phyloP scores from a whole-genome alignment of 2,888 invertebrate species.

The Caenorhabditis zanzibari region DNA sequence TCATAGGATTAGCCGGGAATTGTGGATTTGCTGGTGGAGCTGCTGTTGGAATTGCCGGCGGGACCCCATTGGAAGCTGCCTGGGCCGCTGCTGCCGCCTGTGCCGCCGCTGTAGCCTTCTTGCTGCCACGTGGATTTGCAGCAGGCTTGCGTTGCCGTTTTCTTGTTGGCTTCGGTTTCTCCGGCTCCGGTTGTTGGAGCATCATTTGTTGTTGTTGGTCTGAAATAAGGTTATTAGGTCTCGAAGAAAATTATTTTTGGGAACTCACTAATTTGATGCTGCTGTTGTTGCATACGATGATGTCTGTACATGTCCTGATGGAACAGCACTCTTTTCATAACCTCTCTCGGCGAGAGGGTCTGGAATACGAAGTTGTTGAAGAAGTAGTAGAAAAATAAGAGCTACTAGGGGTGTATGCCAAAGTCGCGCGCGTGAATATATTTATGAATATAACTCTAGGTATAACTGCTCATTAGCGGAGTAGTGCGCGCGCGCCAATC shows the following conservation, averaged over 20 bases:
- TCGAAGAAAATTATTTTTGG: not conserved
- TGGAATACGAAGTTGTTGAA: constrained; percentile 14
- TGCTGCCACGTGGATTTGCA: constrained; percentile 68
- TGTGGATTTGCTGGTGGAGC: constrained; percentile 66
- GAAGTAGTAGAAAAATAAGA: not conserved
- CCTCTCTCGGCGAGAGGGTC: constrained; percentile 10
- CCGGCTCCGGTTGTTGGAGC: constrained; percentile 61
- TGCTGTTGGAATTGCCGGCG: constrained; percentile 56
- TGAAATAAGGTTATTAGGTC: constrained; percentile 12
- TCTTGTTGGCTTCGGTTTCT: constrained; percentile 77
- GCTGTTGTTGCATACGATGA: constrained; percentile 26
- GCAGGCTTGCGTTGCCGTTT: constrained; percentile 79
- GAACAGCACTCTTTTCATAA: constrained; percentile 54
- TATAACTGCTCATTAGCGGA: constrained; percentile 48
- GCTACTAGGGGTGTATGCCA: not conserved
- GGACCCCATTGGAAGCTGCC: constrained; percentile 40
- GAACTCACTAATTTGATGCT: constrained; percentile 66
- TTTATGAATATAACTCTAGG: constrained; percentile 10
- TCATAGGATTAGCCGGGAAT: constrained; percentile 71
- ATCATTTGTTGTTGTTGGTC: constrained; percentile 54
- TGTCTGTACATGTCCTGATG: constrained; percentile 47
- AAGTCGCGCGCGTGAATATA: not conserved
- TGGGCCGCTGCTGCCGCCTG: constrained; percentile 42
- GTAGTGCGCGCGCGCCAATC: constrained; percentile 41
- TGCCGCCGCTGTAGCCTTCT: constrained; percentile 69